Conservation (phyloP, 2,797 vertebrate species). For the Esox lucius region DNA sequence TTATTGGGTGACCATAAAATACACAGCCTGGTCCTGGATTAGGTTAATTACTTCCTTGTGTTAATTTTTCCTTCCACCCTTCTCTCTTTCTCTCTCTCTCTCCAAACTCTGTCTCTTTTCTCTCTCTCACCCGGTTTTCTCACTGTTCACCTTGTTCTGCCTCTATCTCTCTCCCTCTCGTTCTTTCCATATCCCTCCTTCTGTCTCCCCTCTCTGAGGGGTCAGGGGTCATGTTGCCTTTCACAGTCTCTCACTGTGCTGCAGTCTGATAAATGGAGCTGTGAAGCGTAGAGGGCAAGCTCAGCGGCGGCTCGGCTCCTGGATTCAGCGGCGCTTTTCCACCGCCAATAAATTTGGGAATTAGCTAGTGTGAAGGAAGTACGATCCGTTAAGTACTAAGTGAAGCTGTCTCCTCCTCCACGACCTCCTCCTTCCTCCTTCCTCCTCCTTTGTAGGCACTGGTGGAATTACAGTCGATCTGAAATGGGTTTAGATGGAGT, state of each 20-base stretch:
- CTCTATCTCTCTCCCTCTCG: constrained; percentile 31
- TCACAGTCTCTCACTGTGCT: constrained; percentile 34
- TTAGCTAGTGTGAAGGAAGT: constrained; percentile 44
- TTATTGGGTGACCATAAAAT: constrained; percentile 55
- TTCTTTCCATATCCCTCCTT: not conserved
- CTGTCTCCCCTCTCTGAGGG: constrained; percentile 12
- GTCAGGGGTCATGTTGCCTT: not conserved
- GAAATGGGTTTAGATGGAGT: not conserved
- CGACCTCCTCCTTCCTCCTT: not conserved
- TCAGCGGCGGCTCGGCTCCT: constrained; percentile 10
- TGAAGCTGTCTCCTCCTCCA: not conserved
- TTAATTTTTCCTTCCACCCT: not conserved
- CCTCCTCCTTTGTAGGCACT: not conserved
- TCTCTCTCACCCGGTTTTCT: not conserved
- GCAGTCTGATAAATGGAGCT: constrained; percentile 24
- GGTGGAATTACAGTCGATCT: not conserved
- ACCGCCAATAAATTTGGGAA: constrained; percentile 39
- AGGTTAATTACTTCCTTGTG: constrained; percentile 78
- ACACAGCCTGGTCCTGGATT: constrained; percentile 68
- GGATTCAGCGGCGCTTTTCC: constrained; percentile 24
- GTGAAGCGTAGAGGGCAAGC: constrained; percentile 29
- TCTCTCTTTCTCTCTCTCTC: constrained; percentile 2
- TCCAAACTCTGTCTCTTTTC: constrained; percentile 8
- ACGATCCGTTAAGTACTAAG: constrained; percentile 48
- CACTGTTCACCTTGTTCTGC: constrained; percentile 39